Percentiles rank a stretch among this genome's conserved stretches.
These are phyloP conservation scores for Sarcophaga rosellei DNA, from an alignment of 2,888 invertebrate genomes.

Conservation along the genomic window DNA sequence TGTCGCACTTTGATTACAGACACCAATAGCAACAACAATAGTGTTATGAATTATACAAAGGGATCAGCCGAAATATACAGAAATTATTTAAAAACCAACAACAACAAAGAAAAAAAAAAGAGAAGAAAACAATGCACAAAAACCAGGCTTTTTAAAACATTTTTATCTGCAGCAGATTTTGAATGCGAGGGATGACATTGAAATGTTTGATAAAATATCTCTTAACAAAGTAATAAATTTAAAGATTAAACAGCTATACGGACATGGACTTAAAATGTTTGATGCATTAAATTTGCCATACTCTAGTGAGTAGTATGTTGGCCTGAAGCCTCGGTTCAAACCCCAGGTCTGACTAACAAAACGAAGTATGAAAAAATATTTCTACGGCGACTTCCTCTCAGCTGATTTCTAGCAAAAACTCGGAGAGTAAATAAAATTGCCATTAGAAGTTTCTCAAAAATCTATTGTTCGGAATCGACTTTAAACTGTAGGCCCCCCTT, in stretches of 20 bases:
- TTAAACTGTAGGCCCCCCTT: too few relatives aligned
- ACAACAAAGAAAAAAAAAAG: not conserved
- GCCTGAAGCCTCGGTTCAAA: too few relatives aligned
- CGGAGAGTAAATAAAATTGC: too few relatives aligned
- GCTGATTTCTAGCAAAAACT: too few relatives aligned
- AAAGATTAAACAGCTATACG: not conserved
- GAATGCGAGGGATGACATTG: not conserved
- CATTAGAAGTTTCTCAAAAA: too few relatives aligned
- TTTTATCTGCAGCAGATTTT: not conserved
- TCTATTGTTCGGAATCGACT: too few relatives aligned
- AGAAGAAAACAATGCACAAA: not conserved
- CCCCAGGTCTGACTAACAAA: too few relatives aligned
- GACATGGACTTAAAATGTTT: too few relatives aligned
- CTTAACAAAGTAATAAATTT: not conserved
- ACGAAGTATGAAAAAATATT: too few relatives aligned
- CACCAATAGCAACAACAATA: not conserved
- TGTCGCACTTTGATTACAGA: constrained; percentile 19
- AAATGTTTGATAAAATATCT: not conserved
- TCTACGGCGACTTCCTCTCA: too few relatives aligned
- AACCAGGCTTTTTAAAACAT: not conserved
- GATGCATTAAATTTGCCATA: too few relatives aligned
- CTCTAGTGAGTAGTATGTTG: too few relatives aligned
- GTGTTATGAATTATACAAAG: not conserved
- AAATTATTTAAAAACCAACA: not conserved
- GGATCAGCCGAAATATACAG: not conserved